Conservation (phyloP, 2,113 vertebrate genomes). For the Microtus pennsylvanicus region DNA sequence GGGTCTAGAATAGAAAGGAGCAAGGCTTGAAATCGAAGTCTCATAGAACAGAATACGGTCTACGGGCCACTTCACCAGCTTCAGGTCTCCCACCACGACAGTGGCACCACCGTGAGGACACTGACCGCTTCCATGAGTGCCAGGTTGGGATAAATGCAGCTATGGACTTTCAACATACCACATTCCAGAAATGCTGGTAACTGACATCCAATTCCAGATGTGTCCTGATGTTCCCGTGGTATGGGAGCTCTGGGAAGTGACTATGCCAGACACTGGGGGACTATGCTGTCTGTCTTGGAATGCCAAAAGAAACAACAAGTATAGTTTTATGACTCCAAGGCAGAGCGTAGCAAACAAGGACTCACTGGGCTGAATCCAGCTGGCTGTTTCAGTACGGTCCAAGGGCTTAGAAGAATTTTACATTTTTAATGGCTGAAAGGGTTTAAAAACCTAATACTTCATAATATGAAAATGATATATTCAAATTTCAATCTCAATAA, state of each 20-base stretch:
- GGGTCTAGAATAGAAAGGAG: neutral
- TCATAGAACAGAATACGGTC: neutral
- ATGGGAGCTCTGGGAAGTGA: neutral
- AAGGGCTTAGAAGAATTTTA: slow-evolving; percentile 34
- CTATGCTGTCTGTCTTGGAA: slow-evolving; percentile 12
- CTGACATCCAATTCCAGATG: neutral
- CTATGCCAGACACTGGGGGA: neutral
- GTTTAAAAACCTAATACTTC: slow-evolving; percentile 27
- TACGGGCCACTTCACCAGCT: neutral
- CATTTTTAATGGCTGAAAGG: neutral
- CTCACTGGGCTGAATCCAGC: neutral
- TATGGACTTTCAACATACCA: neutral
- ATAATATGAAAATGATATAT: slow-evolving; percentile 44
- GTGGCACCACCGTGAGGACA: neutral
- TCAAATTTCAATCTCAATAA: slow-evolving; percentile 50
- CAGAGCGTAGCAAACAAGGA: neutral
- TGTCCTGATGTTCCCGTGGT: neutral
- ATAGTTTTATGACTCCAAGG: neutral
- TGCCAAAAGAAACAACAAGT: slow-evolving; percentile 9
- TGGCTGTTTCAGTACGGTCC: neutral
- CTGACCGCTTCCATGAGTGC: neutral
- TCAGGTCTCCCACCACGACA: neutral
- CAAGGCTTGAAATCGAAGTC: slow-evolving; percentile 2
- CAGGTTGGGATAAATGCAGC: neutral
- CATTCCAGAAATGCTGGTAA: neutral